Evolutionary conservation across 2,113 vertebrate genomes (phyloP).

Genomic region (Muntiacus muntjak): DNA sequence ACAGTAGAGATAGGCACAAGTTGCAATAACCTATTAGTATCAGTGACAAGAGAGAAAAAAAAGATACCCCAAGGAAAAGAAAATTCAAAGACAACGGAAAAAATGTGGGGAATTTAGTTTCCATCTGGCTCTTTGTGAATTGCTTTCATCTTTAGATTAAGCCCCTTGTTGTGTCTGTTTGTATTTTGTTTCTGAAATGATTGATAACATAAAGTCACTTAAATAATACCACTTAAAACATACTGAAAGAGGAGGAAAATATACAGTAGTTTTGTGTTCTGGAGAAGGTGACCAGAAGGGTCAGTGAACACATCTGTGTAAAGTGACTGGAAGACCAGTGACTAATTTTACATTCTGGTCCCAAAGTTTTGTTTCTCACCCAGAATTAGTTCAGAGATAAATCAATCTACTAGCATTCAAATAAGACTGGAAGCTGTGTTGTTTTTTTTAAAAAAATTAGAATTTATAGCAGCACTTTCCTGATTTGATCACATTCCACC

Average conservation of each 20-base stretch:
- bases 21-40: not conserved
- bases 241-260: not conserved
- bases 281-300: not conserved
- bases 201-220: not conserved
- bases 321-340: not conserved
- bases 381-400: slow-evolving; percentile 4
- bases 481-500: not conserved
- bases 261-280: not conserved
- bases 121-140: not conserved
- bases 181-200: slow-evolving; percentile 27
- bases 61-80: not conserved
- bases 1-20: not conserved
- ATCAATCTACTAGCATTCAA: not conserved
- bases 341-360: not conserved
- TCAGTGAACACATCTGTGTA: not conserved
- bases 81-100: not conserved
- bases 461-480: not conserved
- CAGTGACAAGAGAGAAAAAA: not conserved
- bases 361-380: not conserved
- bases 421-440: not conserved
- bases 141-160: slow-evolving; percentile 35
- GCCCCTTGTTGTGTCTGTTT: not conserved
- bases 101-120: not conserved
- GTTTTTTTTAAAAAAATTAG: not conserved
- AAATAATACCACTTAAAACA: not conserved